phyloP scores from a whole-genome alignment of 2,113 vertebrate genomes.

The Pterophyllum scalare region DNA sequence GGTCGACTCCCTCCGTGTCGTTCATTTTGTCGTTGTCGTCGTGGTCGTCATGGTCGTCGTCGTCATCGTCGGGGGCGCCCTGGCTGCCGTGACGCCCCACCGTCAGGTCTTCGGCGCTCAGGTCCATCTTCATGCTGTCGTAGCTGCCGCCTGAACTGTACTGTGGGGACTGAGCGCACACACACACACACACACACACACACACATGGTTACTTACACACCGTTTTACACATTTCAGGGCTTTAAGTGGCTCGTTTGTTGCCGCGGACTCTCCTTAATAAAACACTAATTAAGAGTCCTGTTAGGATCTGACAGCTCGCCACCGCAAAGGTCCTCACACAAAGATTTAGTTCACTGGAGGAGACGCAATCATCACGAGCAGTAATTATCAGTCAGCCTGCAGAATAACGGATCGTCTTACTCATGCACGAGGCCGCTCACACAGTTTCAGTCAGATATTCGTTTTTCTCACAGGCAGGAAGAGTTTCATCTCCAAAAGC shows the following conservation, averaged over 20 bases:
- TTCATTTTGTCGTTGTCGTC: conserved; percentile 99
- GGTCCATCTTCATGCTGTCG: conserved; percentile 93
- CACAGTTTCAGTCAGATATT: neutral
- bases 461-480: neutral
- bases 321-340: neutral
- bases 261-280: neutral
- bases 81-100: conserved; percentile 84
- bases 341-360: neutral
- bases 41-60: conserved; percentile 94
- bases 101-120: conserved; percentile 90
- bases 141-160: conserved; percentile 94
- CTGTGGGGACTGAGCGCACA: conserved; percentile 86
- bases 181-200: neutral
- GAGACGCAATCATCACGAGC: neutral
- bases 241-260: neutral
- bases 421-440: neutral
- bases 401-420: neutral
- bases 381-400: neutral
- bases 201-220: neutral
- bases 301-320: neutral
- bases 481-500: no score
- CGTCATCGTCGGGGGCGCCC: conserved; percentile 85
- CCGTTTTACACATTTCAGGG: neutral
- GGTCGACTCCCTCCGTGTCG: conserved; percentile 94
- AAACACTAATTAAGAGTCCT: conserved; percentile 17